Percentiles rank a stretch among this genome's conserved stretches.
Conservation (phyloP, 2,888 invertebrate species). For the Latheticus oryzae region DNA sequence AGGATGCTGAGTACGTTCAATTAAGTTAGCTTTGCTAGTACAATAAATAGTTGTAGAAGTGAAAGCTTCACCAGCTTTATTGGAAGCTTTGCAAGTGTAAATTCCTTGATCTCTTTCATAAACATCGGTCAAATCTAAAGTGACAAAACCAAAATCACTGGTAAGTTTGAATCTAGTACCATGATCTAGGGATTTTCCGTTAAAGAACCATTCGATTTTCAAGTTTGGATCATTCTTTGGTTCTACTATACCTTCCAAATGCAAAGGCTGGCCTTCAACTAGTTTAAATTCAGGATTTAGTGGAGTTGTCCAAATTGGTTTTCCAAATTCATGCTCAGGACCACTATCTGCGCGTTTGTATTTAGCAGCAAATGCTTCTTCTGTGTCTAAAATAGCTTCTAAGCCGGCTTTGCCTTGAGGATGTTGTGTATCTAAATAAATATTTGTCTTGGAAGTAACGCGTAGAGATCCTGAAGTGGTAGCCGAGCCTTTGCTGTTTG, state of each 20-base stretch:
- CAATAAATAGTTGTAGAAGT: slow-evolving; percentile 91
- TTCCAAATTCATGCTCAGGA: slow-evolving; percentile 82
- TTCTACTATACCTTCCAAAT: slow-evolving; percentile 94
- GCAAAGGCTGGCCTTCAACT: slow-evolving; percentile 85
- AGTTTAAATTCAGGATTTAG: slow-evolving; percentile 83
- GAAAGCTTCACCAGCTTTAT: slow-evolving; percentile 90
- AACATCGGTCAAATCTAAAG: slow-evolving; percentile 90
- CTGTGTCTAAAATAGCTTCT: slow-evolving; percentile 89
- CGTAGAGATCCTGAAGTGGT: slow-evolving; percentile 90
- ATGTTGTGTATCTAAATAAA: slow-evolving; percentile 92
- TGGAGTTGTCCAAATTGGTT: slow-evolving; percentile 89
- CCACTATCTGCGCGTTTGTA: slow-evolving; percentile 76
- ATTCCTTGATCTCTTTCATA: slow-evolving; percentile 95
- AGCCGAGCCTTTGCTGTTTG: slow-evolving; percentile 89
- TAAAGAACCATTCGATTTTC: slow-evolving; percentile 94
- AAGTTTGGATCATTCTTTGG: slow-evolving; percentile 93
- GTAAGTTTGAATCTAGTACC: slow-evolving; percentile 92
- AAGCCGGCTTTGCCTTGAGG: slow-evolving; percentile 93
- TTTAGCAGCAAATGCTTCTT: slow-evolving; percentile 81
- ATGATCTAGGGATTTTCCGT: slow-evolving; percentile 87
- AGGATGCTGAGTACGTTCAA: slow-evolving; percentile 92
- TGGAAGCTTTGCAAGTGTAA: slow-evolving; percentile 91
- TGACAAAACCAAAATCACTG: slow-evolving; percentile 96
- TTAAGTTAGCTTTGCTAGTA: slow-evolving; percentile 82
- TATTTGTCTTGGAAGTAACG: slow-evolving; percentile 82